Percentiles rank a stretch among this genome's conserved stretches.
These are phyloP conservation scores for Pogonocichla stellata DNA, from an alignment of 2,113 vertebrate species.

Conservation along the genomic window DNA sequence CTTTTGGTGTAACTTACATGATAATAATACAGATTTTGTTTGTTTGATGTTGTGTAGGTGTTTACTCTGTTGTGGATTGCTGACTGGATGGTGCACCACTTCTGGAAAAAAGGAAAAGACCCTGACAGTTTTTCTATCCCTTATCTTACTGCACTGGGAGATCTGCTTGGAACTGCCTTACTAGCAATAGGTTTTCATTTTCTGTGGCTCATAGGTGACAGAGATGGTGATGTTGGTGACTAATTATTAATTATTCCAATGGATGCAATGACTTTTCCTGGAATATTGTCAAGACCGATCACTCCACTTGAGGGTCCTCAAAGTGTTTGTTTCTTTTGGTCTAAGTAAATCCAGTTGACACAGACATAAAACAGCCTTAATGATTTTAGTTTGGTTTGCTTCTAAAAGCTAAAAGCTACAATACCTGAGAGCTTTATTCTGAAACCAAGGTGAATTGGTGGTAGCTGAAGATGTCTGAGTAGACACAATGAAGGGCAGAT, in stretches of 20 bases:
- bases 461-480: background rate
- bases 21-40: background rate
- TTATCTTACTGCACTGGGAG: constrained; percentile 92
- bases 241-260: constrained; percentile 69
- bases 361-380: constrained; percentile 70
- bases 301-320: constrained; percentile 17
- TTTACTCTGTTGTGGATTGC: constrained; percentile 88
- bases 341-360: constrained; percentile 1
- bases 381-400: background rate
- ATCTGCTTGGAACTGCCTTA: constrained; percentile 92
- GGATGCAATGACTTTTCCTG: background rate
- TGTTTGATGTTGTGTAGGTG: constrained; percentile 76
- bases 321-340: background rate
- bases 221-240: constrained; percentile 94
- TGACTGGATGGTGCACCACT: constrained; percentile 96
- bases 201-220: constrained; percentile 94
- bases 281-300: background rate
- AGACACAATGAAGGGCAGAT: background rate
- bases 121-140: constrained; percentile 97
- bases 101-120: constrained; percentile 96
- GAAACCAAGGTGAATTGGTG: background rate
- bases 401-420: background rate
- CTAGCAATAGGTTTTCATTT: constrained; percentile 93
- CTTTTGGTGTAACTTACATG: background rate
- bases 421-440: background rate